Conservation (phyloP, 2,888 invertebrate species). For the Trissolcus brochymenae region DNA sequence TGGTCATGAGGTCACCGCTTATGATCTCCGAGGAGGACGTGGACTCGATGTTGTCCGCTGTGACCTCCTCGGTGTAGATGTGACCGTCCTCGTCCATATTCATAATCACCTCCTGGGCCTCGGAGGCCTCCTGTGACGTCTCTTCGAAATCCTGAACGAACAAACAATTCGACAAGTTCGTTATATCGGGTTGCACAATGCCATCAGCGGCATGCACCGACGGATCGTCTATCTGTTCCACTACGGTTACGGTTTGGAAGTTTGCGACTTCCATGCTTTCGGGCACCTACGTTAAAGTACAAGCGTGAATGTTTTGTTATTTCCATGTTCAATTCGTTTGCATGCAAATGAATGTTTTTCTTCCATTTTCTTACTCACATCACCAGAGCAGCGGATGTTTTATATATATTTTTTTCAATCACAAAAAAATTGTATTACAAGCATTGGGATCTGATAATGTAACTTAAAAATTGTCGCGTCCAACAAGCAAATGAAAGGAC, state of each 20-base stretch:
- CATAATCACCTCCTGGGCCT: constrained; percentile 71
- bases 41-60: constrained; percentile 66
- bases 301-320: constrained; percentile 40
- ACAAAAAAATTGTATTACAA: too few relatives aligned
- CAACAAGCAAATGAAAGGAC: too few relatives aligned
- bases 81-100: constrained; percentile 70
- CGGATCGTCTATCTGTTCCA: constrained; percentile 45
- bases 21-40: constrained; percentile 67
- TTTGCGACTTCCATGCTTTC: constrained; percentile 50
- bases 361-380: neutral
- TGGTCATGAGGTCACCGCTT: constrained; percentile 69
- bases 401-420: too few relatives aligned
- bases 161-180: constrained; percentile 57
- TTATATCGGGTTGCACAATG: constrained; percentile 54
- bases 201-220: constrained; percentile 41
- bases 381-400: constrained; percentile 1
- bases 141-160: constrained; percentile 71
- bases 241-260: constrained; percentile 52
- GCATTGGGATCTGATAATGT: too few relatives aligned
- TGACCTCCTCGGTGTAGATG: constrained; percentile 74
- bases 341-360: constrained; percentile 15
- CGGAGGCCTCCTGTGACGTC: constrained; percentile 69
- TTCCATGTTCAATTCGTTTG: constrained; percentile 2
- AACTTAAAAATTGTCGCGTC: too few relatives aligned
- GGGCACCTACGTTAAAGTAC: constrained; percentile 48